A percentile compares a stretch with the other conserved stretches of the same genome.
Evolutionary conservation across 2,797 vertebrate genomes (phyloP).

Genomic region (Tauraco hartlaubi): DNA sequence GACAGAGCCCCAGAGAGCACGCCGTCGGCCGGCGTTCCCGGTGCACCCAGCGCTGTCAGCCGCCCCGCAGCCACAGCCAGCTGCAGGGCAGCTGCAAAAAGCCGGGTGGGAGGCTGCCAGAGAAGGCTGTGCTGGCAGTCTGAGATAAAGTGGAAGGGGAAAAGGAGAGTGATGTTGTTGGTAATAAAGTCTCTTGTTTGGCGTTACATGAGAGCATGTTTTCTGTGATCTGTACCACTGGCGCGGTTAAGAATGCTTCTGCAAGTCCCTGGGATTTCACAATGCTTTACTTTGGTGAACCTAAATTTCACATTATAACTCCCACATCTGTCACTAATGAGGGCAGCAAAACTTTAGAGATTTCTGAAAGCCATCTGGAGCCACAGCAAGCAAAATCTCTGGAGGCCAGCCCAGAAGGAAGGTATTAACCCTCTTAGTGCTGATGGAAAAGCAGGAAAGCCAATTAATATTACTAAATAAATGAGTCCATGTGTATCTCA

Average conservation of each 20-base stretch:
- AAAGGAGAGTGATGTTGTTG: background rate
- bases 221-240: background rate
- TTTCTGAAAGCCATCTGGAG: conserved; percentile 57
- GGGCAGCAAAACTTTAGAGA: conserved; percentile 46
- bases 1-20: rapidly evolving
- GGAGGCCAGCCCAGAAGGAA: conserved; percentile 14
- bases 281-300: conserved; percentile 20
- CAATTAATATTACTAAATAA: background rate
- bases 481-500: background rate
- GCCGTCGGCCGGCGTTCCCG: rapidly evolving
- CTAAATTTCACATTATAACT: conserved; percentile 17
- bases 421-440: conserved; percentile 23
- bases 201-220: background rate
- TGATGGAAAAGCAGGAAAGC: conserved; percentile 15
- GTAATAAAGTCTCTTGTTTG: background rate
- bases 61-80: no score
- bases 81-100: background rate
- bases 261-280: background rate
- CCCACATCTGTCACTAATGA: conserved; percentile 54
- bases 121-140: background rate
- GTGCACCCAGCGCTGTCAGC: rapidly evolving
- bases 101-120: rapidly evolving
- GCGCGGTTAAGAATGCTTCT: background rate
- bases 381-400: conserved; percentile 14
- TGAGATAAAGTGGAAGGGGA: background rate